Percentiles rank a stretch among this genome's conserved stretches.
These are phyloP conservation scores for Athrips mouffetella DNA, from an alignment of 2,888 invertebrate genomes.

Conservation along the genomic window DNA sequence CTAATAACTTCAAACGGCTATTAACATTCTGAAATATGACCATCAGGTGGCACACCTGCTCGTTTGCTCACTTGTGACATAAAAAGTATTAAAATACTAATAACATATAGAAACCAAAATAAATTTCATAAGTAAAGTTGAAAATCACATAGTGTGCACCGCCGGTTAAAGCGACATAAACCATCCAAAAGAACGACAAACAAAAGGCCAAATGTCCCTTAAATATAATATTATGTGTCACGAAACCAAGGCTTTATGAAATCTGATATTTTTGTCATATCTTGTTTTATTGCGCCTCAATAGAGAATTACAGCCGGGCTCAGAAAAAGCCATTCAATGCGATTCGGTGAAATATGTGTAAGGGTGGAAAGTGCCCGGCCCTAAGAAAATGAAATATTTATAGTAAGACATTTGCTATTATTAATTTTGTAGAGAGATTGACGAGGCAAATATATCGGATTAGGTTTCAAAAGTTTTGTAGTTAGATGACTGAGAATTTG, in stretches of 20 bases:
- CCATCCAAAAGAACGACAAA: conserved; percentile 52
- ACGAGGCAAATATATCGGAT: conserved; percentile 1
- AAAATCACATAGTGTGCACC: conserved; percentile 40
- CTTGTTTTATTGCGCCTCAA: conserved; percentile 72
- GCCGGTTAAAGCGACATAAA: conserved; percentile 43
- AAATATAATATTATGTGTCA: conserved; percentile 76
- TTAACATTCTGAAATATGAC: too few species aligned
- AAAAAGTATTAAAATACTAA: too few species aligned
- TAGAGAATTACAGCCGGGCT: conserved; percentile 56
- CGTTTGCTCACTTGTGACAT: too few species aligned
- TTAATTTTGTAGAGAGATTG: conserved; percentile 8
- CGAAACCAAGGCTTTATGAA: conserved; percentile 77
- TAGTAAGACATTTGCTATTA: conserved; percentile 7
- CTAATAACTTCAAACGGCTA: too few species aligned
- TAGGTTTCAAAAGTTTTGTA: not conserved
- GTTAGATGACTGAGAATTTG: not conserved
- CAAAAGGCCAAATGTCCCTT: conserved; percentile 69
- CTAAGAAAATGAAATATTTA: conserved; percentile 27
- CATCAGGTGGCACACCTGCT: too few species aligned
- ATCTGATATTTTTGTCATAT: conserved; percentile 79
- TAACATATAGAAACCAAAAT: not conserved
- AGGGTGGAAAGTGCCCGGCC: conserved; percentile 37
- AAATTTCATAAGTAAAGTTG: not conserved
- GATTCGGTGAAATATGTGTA: conserved; percentile 43
- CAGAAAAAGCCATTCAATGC: conserved; percentile 55